phyloP scores from a whole-genome alignment of 2,113 vertebrate genomes.

The Psilopsiagon aymara region DNA sequence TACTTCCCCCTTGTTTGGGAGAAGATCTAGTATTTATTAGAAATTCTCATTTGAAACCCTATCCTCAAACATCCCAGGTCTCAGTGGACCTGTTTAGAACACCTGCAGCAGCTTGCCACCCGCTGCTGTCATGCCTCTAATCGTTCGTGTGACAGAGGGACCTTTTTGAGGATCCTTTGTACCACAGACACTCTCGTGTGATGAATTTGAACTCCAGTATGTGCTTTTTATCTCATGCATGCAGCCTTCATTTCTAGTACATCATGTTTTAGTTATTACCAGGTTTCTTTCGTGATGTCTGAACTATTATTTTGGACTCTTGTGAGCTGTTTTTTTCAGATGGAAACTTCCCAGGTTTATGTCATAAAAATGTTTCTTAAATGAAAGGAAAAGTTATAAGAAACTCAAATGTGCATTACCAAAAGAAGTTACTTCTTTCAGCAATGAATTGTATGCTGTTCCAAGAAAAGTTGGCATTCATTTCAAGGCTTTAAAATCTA shows the following conservation, averaged over 20 bases:
- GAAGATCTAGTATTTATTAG: neutral
- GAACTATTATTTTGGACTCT: conserved; percentile 43
- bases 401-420: conserved; percentile 66
- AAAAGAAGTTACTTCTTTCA: conserved; percentile 67
- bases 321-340: conserved; percentile 52
- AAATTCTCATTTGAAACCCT: neutral
- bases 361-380: conserved; percentile 72
- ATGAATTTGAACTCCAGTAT: neutral
- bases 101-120: neutral
- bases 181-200: neutral
- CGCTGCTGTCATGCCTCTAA: neutral
- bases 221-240: conserved; percentile 15
- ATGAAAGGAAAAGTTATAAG: conserved; percentile 65
- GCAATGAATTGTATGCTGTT: conserved; percentile 40
- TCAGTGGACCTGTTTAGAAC: no score
- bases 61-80: neutral
- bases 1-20: neutral
- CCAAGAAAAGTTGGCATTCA: conserved; percentile 75
- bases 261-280: conserved; percentile 44
- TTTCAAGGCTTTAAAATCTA: conserved; percentile 49
- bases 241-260: conserved; percentile 8
- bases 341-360: conserved; percentile 70
- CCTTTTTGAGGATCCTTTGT: neutral
- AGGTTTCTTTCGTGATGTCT: conserved; percentile 32
- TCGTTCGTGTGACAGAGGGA: neutral